Evolutionary conservation across 2,888 invertebrate genomes (phyloP).

Genomic region (Camponotus fellah): DNA sequence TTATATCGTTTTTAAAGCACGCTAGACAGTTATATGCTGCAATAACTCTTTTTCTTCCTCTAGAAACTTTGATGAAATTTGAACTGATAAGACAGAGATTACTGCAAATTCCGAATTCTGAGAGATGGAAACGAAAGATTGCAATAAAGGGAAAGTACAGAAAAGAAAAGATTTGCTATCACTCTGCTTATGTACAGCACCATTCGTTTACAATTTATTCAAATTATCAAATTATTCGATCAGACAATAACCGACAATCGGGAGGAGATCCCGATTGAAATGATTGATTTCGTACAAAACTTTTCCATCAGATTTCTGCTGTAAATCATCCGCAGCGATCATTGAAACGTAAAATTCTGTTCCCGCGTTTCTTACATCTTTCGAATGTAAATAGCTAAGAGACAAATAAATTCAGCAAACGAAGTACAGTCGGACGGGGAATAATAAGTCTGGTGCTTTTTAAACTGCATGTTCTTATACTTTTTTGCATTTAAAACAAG

Average conservation of each 20-base stretch:
- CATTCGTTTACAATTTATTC: not conserved
- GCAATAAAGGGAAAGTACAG: not conserved
- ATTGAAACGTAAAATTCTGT: slow-evolving; percentile 34
- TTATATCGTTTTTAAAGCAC: not conserved
- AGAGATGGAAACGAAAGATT: not conserved
- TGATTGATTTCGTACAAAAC: slow-evolving; percentile 22
- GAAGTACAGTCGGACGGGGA: not conserved
- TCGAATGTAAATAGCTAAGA: slow-evolving; percentile 45
- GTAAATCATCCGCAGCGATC: not conserved
- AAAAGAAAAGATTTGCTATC: slow-evolving; percentile 5
- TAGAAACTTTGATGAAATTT: not conserved
- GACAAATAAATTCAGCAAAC: slow-evolving; percentile 40
- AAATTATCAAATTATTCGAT: not conserved
- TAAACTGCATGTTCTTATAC: not conserved
- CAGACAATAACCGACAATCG: slow-evolving; percentile 36
- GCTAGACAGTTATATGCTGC: not conserved
- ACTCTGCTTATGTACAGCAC: not conserved
- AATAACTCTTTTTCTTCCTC: not conserved
- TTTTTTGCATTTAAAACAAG: not conserved
- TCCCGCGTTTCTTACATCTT: slow-evolving; percentile 28
- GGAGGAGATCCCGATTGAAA: slow-evolving; percentile 61
- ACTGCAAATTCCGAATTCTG: not conserved
- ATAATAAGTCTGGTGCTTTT: slow-evolving; percentile 14
- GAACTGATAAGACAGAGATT: not conserved
- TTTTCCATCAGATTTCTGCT: not conserved